Percentiles rank a stretch among this genome's conserved stretches.
Conservation (phyloP, 2,797 vertebrate species). For the Rhadinocentrus ornatus region DNA sequence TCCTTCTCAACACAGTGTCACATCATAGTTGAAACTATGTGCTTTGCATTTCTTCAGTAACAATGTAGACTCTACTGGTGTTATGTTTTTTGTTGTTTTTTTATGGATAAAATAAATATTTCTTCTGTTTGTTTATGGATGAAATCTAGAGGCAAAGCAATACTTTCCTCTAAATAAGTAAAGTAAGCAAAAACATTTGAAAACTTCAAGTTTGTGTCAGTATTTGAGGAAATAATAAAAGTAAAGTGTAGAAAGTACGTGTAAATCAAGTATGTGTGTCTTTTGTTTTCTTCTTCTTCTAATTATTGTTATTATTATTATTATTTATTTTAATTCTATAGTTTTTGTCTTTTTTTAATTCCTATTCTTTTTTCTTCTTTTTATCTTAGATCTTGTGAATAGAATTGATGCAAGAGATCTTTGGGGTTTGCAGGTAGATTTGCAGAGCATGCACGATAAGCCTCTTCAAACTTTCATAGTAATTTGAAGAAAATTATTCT, state of each 20-base stretch:
- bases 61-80: constrained; percentile 5
- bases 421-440: not conserved
- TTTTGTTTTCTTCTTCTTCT: not conserved
- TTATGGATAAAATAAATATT: constrained; percentile 1
- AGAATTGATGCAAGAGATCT: not conserved
- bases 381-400: constrained; percentile 11
- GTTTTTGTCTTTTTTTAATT: not conserved
- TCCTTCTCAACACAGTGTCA: constrained; percentile 4
- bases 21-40: constrained; percentile 1
- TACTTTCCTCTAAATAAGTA: not conserved
- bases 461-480: not conserved
- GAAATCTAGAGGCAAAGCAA: constrained; percentile 1
- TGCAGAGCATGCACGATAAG: not conserved
- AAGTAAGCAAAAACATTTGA: not conserved
- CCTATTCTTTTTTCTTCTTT: not conserved
- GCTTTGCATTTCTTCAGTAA: constrained; percentile 20
- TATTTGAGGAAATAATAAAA: not conserved
- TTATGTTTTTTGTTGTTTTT: not conserved
- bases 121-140: constrained; percentile 11
- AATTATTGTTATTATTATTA: too few species aligned
- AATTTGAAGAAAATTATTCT: not conserved
- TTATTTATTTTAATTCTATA: too few species aligned
- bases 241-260: not conserved
- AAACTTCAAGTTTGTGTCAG: not conserved
- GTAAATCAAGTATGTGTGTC: too few species aligned